Base-by-base conservation (phyloP, 1,140 invertebrate genomes). In the Drosophila gunungcola region DNA sequence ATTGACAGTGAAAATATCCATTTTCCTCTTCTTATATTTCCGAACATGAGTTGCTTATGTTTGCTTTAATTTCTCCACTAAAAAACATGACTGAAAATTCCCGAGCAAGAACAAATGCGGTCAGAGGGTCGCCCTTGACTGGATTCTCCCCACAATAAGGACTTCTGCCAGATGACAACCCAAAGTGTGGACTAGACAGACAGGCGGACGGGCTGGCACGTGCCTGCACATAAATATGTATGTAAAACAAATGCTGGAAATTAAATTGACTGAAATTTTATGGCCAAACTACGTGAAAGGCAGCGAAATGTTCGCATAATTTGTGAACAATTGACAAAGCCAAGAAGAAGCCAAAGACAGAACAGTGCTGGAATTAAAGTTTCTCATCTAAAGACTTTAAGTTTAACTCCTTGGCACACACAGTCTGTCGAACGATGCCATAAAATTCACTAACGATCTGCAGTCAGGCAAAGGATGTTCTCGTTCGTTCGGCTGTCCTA, bases 221-320 rank as follows among this genome's bases (percentile, higher is more conserved):
- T 76, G 73, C 73, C 49, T 41, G 38, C 41, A 76, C 72, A 76
- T 54, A 76, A 76, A 76, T 67, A 76, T 76, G 53, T 74, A 73
- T 73, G 69, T 61, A 53, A 73, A 73, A 52, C 56, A 73, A 73
- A 61, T 53, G 55, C 34, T 73, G 48, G 72, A 76, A 76, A 76
- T 76, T 67, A 76, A 76, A 76, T 76, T 76, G 73, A 76, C 73
- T 76, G 73, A 76, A 76, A 67, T 75, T 75, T 67, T 75, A 75
- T 75, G 73, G 38, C 9, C 72, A 56, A 75, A 58, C 53, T 76
- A 76, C 73, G 73, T 76, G 73, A 75, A 76, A 57, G 54, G 73
- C 73, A 76, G 42, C 61, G 72, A 76, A 76, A 76, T 76, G 73
- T 48, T 67, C 41, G 36, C 42, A 76, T 76, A 76, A 76, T 67